Percentiles rank a stretch among this genome's conserved stretches.
Evolutionary conservation across 2,888 invertebrate genomes (phyloP).

Genomic region (Pheosia tremula): DNA sequence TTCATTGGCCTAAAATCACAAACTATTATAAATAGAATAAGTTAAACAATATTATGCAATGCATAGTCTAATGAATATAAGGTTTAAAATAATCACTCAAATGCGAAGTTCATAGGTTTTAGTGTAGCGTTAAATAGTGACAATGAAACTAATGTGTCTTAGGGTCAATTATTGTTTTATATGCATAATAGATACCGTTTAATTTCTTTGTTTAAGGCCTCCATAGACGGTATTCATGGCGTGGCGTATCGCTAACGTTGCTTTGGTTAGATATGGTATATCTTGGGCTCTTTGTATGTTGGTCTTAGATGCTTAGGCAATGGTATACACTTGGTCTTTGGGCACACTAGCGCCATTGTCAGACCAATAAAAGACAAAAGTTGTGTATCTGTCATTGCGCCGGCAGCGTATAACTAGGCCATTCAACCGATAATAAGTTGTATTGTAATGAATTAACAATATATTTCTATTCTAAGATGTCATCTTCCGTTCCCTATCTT

Average conservation of each 20-base stretch:
- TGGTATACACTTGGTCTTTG: background rate
- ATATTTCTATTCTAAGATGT: background rate
- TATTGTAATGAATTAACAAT: background rate
- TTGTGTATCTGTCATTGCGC: constrained; percentile 4
- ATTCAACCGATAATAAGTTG: constrained; percentile 2
- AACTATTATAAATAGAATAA: background rate
- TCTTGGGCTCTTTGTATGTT: no score
- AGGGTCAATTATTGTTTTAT: background rate
- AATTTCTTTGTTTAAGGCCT: no score
- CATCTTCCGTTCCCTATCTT: no score
- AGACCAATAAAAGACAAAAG: constrained; percentile 14
- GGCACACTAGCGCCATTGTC: constrained; percentile 15
- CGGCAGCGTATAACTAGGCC: constrained; percentile 1
- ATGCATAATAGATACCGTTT: no score
- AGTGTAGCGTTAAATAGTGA: background rate
- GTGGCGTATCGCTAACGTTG: no score
- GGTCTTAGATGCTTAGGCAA: background rate
- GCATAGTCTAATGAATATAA: background rate
- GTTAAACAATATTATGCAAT: background rate
- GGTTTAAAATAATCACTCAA: background rate
- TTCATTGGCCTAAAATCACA: background rate
- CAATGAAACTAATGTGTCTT: background rate
- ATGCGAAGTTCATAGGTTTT: background rate
- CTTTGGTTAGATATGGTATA: no score
- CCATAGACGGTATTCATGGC: no score